These are phyloP conservation scores for Micromesistius poutassou DNA, from an alignment of 2,797 vertebrate genomes.

Conservation along the genomic window DNA sequence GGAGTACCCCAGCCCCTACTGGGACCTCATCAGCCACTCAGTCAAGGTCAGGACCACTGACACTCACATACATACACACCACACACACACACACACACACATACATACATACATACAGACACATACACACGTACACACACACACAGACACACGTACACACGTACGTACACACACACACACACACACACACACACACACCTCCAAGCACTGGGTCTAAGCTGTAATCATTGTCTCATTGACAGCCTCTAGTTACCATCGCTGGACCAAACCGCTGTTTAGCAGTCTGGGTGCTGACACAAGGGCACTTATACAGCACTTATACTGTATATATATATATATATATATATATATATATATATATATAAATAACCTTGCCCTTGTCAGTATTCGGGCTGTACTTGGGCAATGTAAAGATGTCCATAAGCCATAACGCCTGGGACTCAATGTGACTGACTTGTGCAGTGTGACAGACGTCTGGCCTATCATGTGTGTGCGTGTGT, in stretches of 20 bases:
- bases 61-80: constrained; percentile 11
- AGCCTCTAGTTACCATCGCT: constrained; percentile 35
- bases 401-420: not conserved
- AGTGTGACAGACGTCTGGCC: not conserved
- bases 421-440: too few species aligned
- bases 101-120: not conserved
- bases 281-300: constrained; percentile 6
- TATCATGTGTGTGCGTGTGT: not conserved
- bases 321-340: too few species aligned
- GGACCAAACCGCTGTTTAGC: constrained; percentile 47
- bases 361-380: not conserved
- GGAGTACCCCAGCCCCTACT: constrained; percentile 94
- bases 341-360: not conserved
- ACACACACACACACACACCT: constrained; percentile 24
- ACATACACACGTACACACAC: constrained; percentile 11
- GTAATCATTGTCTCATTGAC: constrained; percentile 31
- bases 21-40: constrained; percentile 92
- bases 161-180: not conserved
- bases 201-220: not conserved
- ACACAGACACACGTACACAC: not conserved
- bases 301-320: too few species aligned
- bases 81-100: not conserved
- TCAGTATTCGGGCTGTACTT: not conserved
- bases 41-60: constrained; percentile 81
- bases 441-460: not conserved